Base-by-base conservation (phyloP, 2,888 invertebrate genomes). In the Caenorhabditis sulstoni region DNA sequence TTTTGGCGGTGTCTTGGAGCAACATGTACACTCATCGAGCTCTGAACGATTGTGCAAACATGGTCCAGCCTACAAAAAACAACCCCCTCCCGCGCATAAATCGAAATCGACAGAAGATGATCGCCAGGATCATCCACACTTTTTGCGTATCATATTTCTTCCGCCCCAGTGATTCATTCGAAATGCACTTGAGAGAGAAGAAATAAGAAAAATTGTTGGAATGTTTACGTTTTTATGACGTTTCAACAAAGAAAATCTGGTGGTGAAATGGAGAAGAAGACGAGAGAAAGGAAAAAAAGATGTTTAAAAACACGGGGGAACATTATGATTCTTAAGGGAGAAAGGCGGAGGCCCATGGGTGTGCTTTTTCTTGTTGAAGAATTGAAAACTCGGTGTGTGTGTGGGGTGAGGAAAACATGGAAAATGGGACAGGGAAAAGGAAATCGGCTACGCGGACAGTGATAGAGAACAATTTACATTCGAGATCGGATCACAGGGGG, bases 151-250 rank as follows among this genome's bases (percentile, higher is more conserved):
- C 64, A 44, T 41, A 55, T 73, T 73, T 73, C 73, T 7, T 29
- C 7, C 29, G 3, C 7, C 29, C 7, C 29, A 29, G 29, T 29
- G 29, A 29, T 29, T 29, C 29, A 29, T 29, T 29, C 29, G 29
- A 29, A 29, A 29, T 29, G 29, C 29, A 29, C 29, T 29, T 20
- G 20, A 50, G 18, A 47, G 16, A 35, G 29, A 16, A 59, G 16
- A n/a, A n/a, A n/a, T n/a, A n/a, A n/a, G n/a, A n/a, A n/a, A 29
- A 29, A 29, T 7, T 29, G 3, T 29, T 29, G 44, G 44, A 68
- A 39, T 70, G 70, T 61, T 70, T 45, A 70, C 70, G 44, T 61
- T 55, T 47, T 70, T 61, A 45, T 70, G 70, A 61, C 70, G 70
- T 70, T 53, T 35, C 37, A 52, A 29, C 29, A 29, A 1, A 7